Conservation (phyloP, 2,888 invertebrate species). For the Microchrysa polita region DNA sequence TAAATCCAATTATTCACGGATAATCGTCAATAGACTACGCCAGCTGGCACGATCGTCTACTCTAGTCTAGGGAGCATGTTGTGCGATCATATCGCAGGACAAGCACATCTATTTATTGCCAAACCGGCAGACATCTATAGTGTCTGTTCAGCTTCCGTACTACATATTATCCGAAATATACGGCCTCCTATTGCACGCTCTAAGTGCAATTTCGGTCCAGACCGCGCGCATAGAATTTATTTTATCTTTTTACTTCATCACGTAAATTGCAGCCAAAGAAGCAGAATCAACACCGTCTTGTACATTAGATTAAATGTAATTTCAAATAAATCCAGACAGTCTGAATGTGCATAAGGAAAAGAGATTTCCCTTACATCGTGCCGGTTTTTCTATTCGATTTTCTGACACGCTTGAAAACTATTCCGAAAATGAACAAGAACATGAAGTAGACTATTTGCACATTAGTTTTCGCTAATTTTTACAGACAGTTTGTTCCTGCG, state of each 20-base stretch:
- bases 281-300: not conserved
- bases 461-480: slow-evolving; percentile 43
- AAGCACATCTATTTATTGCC: slow-evolving; percentile 46
- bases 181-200: slow-evolving; percentile 14
- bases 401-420: slow-evolving; percentile 7
- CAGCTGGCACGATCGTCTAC: slow-evolving; percentile 46
- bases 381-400: no score
- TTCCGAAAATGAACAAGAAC: slow-evolving; percentile 30
- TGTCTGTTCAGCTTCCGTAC: slow-evolving; percentile 36
- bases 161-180: not conserved
- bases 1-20: slow-evolving; percentile 50
- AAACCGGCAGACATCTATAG: slow-evolving; percentile 30
- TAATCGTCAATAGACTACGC: slow-evolving; percentile 49
- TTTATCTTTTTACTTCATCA: not conserved
- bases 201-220: slow-evolving; percentile 11
- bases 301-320: not conserved
- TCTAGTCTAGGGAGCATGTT: no score
- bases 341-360: not conserved
- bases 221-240: no score
- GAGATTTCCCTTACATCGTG: slow-evolving; percentile 12
- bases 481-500: slow-evolving; percentile 35
- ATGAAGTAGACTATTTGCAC: slow-evolving; percentile 36
- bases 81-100: slow-evolving; percentile 32
- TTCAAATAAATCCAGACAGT: slow-evolving; percentile 31
- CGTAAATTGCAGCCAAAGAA: not conserved